phyloP scores from a whole-genome alignment of 2,888 invertebrate genomes.

The Dione juno region DNA sequence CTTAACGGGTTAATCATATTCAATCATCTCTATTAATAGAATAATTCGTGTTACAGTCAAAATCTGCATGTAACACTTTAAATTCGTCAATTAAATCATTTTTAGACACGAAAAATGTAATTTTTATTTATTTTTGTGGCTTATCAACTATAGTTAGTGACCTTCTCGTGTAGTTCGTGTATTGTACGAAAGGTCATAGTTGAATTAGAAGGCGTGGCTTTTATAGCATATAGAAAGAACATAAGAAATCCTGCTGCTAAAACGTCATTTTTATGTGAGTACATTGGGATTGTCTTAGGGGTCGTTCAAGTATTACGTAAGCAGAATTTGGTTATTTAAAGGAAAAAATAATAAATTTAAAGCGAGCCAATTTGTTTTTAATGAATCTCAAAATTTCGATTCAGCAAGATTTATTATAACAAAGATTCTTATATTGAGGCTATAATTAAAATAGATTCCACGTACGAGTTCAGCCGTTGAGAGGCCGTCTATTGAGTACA shows the following conservation, averaged over 20 bases:
- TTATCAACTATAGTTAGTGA: conserved; percentile 38
- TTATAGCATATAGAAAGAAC: no score
- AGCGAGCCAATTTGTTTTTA: no score
- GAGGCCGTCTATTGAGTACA: conserved; percentile 44
- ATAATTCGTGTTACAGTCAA: background rate
- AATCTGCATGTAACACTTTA: no score
- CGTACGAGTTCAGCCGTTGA: conserved; percentile 33
- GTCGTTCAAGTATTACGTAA: no score
- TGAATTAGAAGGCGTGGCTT: conserved; percentile 4
- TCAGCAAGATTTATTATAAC: background rate
- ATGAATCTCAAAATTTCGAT: background rate
- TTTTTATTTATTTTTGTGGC: background rate
- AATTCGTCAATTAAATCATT: background rate
- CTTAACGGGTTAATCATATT: background rate
- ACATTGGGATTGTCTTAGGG: no score
- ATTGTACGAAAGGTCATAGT: conserved; percentile 63
- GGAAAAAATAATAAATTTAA: no score
- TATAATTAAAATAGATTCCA: conserved; percentile 44
- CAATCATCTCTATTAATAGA: conserved; percentile 14
- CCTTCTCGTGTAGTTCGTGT: conserved; percentile 60
- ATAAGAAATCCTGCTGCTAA: background rate
- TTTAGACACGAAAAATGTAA: background rate
- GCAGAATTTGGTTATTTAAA: no score
- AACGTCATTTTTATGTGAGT: background rate
- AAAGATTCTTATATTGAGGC: conserved; percentile 41